Percentiles rank a stretch among this genome's conserved stretches.
Evolutionary conservation across 2,888 invertebrate genomes (phyloP).

Genomic region (Drosophila dives): DNA sequence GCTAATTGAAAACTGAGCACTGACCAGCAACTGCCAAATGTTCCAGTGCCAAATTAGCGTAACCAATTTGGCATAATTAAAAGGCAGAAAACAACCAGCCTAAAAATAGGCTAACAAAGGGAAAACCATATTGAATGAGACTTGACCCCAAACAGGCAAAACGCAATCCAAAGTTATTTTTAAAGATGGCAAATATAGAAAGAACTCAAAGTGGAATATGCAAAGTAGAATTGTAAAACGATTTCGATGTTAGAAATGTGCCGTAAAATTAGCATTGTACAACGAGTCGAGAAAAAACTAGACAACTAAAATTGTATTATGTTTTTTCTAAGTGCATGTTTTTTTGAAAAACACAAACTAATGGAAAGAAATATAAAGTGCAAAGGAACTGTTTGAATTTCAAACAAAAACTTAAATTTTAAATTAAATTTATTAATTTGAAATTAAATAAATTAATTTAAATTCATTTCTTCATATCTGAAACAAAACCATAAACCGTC

Average conservation of each 20-base stretch:
- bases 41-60: constrained; percentile 46
- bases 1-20: constrained; percentile 61
- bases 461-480: too few relatives aligned
- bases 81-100: constrained; percentile 34
- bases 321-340: background rate
- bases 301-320: background rate
- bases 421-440: too few relatives aligned
- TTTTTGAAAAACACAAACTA: background rate
- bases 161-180: constrained; percentile 5
- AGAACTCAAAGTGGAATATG: background rate
- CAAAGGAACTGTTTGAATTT: background rate
- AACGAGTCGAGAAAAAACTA: background rate
- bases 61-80: constrained; percentile 44
- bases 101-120: constrained; percentile 52
- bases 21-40: constrained; percentile 18
- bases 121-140: constrained; percentile 17
- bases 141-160: constrained; percentile 31
- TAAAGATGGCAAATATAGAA: background rate
- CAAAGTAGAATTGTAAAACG: background rate
- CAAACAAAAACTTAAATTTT: too few relatives aligned
- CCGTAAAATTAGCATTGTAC: background rate
- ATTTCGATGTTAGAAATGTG: background rate
- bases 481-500: too few relatives aligned
- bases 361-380: background rate
- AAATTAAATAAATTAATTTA: too few relatives aligned